phyloP scores from a whole-genome alignment of 2,888 invertebrate species.

The Hypercompe scribonia region DNA sequence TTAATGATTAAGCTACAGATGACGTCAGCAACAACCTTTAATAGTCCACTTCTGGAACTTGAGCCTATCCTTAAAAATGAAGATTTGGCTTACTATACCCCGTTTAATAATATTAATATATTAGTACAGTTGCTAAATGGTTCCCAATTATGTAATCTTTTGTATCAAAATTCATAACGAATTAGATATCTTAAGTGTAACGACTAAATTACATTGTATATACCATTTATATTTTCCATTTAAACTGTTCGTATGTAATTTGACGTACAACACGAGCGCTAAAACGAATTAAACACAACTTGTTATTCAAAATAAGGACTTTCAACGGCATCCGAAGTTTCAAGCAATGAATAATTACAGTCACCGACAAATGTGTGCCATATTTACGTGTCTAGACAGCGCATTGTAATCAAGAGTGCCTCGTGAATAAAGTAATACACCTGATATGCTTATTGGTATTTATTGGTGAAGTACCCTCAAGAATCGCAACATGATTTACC shows the following conservation, averaged over 20 bases:
- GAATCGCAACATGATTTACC: slow-evolving; percentile 37
- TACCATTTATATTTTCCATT: slow-evolving; percentile 17
- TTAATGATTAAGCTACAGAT: too few relatives aligned
- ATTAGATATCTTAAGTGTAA: background rate
- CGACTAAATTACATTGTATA: slow-evolving; percentile 1
- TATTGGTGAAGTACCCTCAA: slow-evolving; percentile 70
- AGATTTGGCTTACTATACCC: too few relatives aligned
- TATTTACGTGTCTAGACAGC: slow-evolving; percentile 70
- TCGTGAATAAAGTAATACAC: slow-evolving; percentile 64
- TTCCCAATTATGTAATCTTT: too few relatives aligned
- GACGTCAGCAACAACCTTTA: too few relatives aligned
- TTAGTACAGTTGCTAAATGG: too few relatives aligned
- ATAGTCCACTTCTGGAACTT: too few relatives aligned
- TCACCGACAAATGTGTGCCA: slow-evolving; percentile 46
- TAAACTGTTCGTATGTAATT: slow-evolving; percentile 23
- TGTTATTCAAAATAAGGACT: slow-evolving; percentile 48
- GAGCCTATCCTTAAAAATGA: too few relatives aligned
- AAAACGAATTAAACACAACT: slow-evolving; percentile 53
- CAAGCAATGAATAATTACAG: slow-evolving; percentile 55
- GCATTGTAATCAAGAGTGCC: slow-evolving; percentile 53
- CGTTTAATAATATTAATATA: too few relatives aligned
- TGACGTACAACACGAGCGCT: slow-evolving; percentile 40
- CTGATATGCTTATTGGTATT: slow-evolving; percentile 67
- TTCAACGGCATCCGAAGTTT: slow-evolving; percentile 49
- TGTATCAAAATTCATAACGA: background rate